A percentile compares a stretch with the other conserved stretches of the same genome.
These are phyloP conservation scores for Lithophane semibrunnea DNA, from an alignment of 2,888 invertebrate species.

Conservation along the genomic window DNA sequence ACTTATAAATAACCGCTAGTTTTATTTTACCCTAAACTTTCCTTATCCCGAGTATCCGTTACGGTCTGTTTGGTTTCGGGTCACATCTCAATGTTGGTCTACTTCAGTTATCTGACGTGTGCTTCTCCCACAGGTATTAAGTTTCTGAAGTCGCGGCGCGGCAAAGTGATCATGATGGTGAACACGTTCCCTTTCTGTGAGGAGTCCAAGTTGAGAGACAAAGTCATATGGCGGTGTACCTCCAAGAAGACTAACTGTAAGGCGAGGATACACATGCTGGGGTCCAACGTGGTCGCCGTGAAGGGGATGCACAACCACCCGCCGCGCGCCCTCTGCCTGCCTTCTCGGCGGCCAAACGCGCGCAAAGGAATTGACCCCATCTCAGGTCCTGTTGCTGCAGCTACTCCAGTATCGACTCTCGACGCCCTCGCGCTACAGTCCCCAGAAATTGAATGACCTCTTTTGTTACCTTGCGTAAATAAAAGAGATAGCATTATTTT, in stretches of 20 bases:
- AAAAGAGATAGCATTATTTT: conserved; percentile 30
- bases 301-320: conserved; percentile 90
- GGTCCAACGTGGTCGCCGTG: conserved; percentile 86
- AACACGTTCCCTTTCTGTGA: conserved; percentile 90
- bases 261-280: conserved; percentile 88
- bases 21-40: conserved; percentile 76
- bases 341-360: conserved; percentile 71
- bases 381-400: conserved; percentile 36
- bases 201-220: conserved; percentile 88
- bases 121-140: conserved; percentile 86
- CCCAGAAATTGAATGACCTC: conserved; percentile 67
- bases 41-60: conserved; percentile 28
- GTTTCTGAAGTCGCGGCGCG: conserved; percentile 88
- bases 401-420: conserved; percentile 57
- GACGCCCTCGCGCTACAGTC: conserved; percentile 65
- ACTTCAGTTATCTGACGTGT: conserved; percentile 74
- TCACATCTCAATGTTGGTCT: conserved; percentile 26
- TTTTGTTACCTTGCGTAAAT: conserved; percentile 9
- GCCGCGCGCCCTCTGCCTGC: conserved; percentile 80
- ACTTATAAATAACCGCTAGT: conserved; percentile 89
- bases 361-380: conserved; percentile 70
- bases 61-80: conserved; percentile 44
- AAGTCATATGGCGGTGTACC: conserved; percentile 89
- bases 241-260: conserved; percentile 90
- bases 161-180: conserved; percentile 90